These are phyloP conservation scores for Metridium senile DNA, from an alignment of 92 coral and sea anemone species.

Conservation along the genomic window DNA sequence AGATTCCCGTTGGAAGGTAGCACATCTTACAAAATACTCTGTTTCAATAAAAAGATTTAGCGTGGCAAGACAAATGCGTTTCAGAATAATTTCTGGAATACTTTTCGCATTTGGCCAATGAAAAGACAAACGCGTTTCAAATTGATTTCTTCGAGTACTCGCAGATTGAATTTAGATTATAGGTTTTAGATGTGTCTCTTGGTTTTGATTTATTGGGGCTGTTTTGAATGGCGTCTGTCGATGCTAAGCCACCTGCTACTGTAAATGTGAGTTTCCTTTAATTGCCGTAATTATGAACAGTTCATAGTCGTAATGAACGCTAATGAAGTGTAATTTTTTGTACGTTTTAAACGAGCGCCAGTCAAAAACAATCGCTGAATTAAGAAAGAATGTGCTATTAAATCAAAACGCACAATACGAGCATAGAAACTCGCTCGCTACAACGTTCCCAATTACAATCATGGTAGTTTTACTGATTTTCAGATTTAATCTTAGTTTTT, in stretches of 20 bases:
- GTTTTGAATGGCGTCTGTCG: slow-evolving; percentile 81
- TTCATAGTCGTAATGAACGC: slow-evolving; percentile 82
- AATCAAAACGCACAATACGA: neutral
- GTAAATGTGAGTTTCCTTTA: slow-evolving; percentile 39
- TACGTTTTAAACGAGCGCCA: slow-evolving; percentile 65
- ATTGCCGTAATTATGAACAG: slow-evolving; percentile 79
- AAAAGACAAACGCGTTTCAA: slow-evolving; percentile 15
- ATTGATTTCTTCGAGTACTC: slow-evolving; percentile 33
- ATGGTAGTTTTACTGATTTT: too few relatives aligned
- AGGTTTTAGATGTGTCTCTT: slow-evolving; percentile 36
- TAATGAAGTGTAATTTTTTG: slow-evolving; percentile 77
- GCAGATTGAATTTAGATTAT: slow-evolving; percentile 39
- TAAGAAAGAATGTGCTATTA: slow-evolving; percentile 30
- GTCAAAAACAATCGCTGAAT: slow-evolving; percentile 54
- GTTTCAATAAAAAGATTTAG: too few relatives aligned
- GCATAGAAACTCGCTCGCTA: too few relatives aligned
- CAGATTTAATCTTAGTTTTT: too few relatives aligned
- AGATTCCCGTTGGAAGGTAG: too few relatives aligned
- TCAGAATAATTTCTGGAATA: too few relatives aligned
- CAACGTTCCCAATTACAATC: too few relatives aligned
- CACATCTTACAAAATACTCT: too few relatives aligned
- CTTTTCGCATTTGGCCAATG: too few relatives aligned
- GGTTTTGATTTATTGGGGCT: slow-evolving; percentile 68
- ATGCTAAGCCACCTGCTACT: slow-evolving; percentile 67
- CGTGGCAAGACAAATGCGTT: too few relatives aligned